Evolutionary conservation across 1,140 invertebrate genomes (phyloP).

Genomic region (Pantala flavescens): DNA sequence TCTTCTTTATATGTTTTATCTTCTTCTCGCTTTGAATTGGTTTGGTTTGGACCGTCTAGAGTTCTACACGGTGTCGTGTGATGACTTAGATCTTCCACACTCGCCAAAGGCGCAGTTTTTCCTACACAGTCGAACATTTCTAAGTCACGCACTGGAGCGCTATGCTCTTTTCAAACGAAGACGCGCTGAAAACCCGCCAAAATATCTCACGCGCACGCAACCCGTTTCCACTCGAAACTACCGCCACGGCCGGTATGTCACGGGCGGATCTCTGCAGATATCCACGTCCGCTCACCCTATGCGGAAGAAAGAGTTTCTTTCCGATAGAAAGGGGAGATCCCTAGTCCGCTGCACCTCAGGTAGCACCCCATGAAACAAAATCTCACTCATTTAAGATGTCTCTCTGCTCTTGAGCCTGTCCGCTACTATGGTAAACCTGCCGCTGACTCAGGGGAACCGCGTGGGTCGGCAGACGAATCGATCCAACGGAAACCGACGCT

Average conservation of each 20-base stretch:
- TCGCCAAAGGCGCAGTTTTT: conserved; percentile 5
- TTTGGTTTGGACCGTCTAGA: background rate
- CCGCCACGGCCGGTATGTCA: background rate
- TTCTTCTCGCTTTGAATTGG: background rate
- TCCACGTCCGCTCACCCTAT: no score
- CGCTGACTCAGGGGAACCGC: background rate
- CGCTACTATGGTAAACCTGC: no score
- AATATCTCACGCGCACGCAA: background rate
- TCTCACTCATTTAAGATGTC: no score
- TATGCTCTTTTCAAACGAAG: no score
- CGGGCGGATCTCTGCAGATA: no score
- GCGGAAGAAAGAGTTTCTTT: no score
- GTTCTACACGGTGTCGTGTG: conserved; percentile 1
- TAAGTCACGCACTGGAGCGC: no score
- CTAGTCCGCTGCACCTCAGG: no score
- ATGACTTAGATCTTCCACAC: conserved; percentile 10
- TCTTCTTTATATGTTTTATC: background rate
- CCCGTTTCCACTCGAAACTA: background rate
- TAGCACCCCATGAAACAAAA: no score
- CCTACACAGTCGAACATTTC: background rate
- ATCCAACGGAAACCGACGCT: background rate
- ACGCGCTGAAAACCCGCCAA: no score
- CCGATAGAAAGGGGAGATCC: no score
- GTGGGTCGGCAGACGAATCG: conserved; percentile 6
- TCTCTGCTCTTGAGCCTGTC: no score